Evolutionary conservation across 2,888 invertebrate species (phyloP).

Genomic region (Meiosimyza platycephala): DNA sequence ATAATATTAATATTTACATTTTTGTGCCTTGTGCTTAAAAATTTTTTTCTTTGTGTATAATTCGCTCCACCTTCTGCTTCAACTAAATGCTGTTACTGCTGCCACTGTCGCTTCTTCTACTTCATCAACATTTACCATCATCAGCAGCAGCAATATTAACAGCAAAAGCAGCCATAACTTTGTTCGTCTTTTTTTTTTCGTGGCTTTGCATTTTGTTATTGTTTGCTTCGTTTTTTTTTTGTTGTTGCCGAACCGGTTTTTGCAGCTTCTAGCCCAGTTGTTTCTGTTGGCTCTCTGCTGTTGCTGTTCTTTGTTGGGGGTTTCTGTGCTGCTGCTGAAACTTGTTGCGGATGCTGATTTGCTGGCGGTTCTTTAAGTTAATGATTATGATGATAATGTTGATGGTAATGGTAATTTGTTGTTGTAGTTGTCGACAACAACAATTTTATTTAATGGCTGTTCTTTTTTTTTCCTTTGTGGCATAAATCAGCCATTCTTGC

Average conservation of each 20-base stretch:
- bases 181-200: neutral
- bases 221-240: neutral
- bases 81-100: no score
- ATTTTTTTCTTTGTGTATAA: no score
- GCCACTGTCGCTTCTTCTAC: no score
- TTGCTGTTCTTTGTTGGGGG: neutral
- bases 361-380: slow-evolving; percentile 5
- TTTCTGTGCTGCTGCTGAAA: neutral
- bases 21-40: no score
- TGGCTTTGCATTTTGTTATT: neutral
- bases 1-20: no score
- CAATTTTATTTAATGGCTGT: no score
- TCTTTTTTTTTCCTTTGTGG: no score
- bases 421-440: neutral
- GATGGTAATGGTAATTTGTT: no score
- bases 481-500: slow-evolving; percentile 1
- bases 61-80: no score
- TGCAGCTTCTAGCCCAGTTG: slow-evolving; percentile 7
- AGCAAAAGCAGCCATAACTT: no score
- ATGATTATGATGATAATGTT: neutral
- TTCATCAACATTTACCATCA: no score
- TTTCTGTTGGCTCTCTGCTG: neutral
- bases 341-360: slow-evolving; percentile 14
- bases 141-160: no score
- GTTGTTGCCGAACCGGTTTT: slow-evolving; percentile 14